Evolutionary conservation across 2,797 vertebrate genomes (phyloP), one percentile per base, ranked within the genome.

Genomic region (Odontamblyopus rebecca): DNA sequence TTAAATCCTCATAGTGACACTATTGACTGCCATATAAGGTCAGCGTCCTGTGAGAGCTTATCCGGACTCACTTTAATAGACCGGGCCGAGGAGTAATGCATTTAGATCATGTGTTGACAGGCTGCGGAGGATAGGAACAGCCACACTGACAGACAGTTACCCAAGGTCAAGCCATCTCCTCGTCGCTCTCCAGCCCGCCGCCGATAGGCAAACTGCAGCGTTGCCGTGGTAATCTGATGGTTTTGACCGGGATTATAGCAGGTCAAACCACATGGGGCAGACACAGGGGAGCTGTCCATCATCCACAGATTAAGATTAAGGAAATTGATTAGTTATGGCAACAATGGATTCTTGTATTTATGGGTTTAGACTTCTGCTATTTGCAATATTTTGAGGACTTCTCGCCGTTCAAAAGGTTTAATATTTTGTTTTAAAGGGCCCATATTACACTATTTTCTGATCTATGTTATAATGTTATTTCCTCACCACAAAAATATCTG

Each of bases 11-110:
- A 9, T 5, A 1, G 60, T 32, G 60, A 61, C 60, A 61, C 60
- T 61, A 62, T 62, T 38, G 61, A 62, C 30, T 12, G 32, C 16
- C 61, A 62, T 62, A 62, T 38, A 62, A 62, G 61, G 61, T 62
- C 61, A 12, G 18, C 61, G 23, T 32, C 8, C 18, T 1, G 18
- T 30, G 30, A 62, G 61, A 62, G 61, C 61, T 62, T 62, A 62
- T 35, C 30, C 61, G 32, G 60, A 8, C 30, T n/a, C 19, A 1
- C 30, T 62, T 62, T 62, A 62, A 62, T 38, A 9, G 61, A 62
- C 61, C 6, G 2, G 61, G 32, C 32, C 8, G 18, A 62, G 61
- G 32, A 38, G 30, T 62, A 62, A 62, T 38, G 61, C 61, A 62
- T 38, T 62, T 62, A 62, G 30, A 35, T 62, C 61, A n/a, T n/a